phyloP scores from a whole-genome alignment of 2,113 vertebrate genomes.

The Solea solea region DNA sequence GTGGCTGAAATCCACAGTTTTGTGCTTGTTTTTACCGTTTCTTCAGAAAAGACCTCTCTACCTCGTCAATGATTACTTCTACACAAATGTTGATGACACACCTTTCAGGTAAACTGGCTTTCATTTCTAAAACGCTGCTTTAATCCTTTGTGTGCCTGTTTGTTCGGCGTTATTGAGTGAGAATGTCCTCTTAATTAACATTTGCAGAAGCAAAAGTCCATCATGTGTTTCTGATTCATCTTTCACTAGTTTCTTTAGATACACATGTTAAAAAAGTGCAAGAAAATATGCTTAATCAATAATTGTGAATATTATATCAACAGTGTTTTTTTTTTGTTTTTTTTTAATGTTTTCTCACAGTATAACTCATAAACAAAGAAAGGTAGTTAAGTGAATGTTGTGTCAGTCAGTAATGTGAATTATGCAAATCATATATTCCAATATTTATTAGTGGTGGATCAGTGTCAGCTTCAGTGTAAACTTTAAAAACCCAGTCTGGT shows the following conservation, averaged over 20 bases:
- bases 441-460: too few relatives aligned
- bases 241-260: not conserved
- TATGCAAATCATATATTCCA: too few relatives aligned
- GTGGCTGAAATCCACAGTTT: not conserved
- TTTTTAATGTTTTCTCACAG: too few relatives aligned
- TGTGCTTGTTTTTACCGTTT: not conserved
- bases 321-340: too few relatives aligned
- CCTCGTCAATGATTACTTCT: slow-evolving; percentile 93
- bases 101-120: slow-evolving; percentile 89
- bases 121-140: not conserved
- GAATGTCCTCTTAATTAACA: not conserved
- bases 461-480: too few relatives aligned
- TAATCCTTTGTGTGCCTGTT: not conserved
- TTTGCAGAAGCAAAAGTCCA: not conserved
- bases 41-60: slow-evolving; percentile 90
- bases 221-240: not conserved
- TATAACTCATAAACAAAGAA: too few relatives aligned
- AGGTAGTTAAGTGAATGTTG: too few relatives aligned
- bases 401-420: too few relatives aligned
- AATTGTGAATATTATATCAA: not conserved
- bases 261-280: too few relatives aligned
- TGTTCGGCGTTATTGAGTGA: not conserved
- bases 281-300: too few relatives aligned
- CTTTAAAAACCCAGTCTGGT: too few relatives aligned
- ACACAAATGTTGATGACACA: slow-evolving; percentile 91